Conservation (phyloP, 2,797 vertebrate genomes). For the Tangara arthus region DNA sequence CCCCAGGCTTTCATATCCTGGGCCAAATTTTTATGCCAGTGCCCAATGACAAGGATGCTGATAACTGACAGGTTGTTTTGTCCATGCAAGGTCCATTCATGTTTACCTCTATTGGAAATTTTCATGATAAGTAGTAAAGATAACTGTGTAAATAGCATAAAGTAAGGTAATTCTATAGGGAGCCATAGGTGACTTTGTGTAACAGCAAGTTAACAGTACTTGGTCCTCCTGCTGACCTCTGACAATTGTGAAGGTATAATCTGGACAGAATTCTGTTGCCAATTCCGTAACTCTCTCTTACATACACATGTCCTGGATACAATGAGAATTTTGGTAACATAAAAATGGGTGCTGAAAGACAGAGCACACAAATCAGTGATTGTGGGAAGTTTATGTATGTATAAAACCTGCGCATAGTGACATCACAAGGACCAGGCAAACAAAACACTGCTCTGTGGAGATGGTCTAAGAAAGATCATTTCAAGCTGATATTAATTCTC, state of each 20-base stretch:
- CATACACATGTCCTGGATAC: neutral
- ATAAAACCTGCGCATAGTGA: neutral
- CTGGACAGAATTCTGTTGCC: neutral
- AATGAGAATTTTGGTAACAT: neutral
- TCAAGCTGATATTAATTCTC: neutral
- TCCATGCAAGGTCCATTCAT: neutral
- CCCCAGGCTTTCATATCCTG: neutral
- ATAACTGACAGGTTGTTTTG: neutral
- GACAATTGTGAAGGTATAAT: neutral
- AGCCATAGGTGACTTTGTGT: neutral
- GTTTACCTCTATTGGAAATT: neutral
- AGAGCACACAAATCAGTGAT: neutral
- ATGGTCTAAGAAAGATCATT: neutral
- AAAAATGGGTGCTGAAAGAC: neutral
- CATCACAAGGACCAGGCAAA: neutral
- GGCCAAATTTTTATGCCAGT: neutral
- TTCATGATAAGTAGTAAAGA: neutral
- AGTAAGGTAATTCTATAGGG: neutral
- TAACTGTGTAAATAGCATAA: neutral
- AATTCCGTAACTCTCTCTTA: neutral
- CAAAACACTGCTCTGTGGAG: neutral
- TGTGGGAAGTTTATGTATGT: neutral
- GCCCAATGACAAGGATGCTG: neutral
- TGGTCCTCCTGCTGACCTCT: neutral
- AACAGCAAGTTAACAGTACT: neutral